Base-by-base conservation (phyloP, 2,113 vertebrate species). In the Toxotes jaculatrix region DNA sequence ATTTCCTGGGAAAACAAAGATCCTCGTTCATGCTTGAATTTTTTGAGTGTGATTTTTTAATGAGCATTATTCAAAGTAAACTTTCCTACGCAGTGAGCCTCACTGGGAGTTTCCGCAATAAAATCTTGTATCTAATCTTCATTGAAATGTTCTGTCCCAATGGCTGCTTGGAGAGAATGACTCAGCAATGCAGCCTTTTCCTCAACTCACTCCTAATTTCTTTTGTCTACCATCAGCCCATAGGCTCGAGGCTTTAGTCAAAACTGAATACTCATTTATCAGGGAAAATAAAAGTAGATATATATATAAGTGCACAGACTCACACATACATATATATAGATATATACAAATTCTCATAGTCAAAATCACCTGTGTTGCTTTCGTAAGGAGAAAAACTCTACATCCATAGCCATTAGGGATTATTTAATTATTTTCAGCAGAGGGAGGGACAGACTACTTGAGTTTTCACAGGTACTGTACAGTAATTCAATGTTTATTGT, bases 31-130 rank as follows among this genome's bases (percentile, higher is more conserved):
- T 62, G 62, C 73, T 78, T 61, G 34, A 66, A 51, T 74, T 71
- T 47, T 57, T n/a, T 77, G 8, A 56, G 27, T 1, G 9, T 60
- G 57, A 56, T 85, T 74, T 85, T 83, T 83, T 85, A 84, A 92
- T 77, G 71, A 84, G 82, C 43, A 13, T 38, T 72, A 90, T 79
- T 80, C 79, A 88, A 86, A 91, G 80, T 82, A 74, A 83, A 79
- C 70, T 72, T 65, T 64, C 63, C 16, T 57, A 63, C 78, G 59
- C 68, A 60, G 71, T 67, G 53, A 88, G 75, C 31, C 78, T 87
- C 27, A 3, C 74, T 74, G 66, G 72, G 77, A 91, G 76, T 56
- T 66, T 88, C 66, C 64, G 16, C 62, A 57, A 60, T 55, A 53
- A 87, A 82, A 82, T 80, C 32, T 65, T 42, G 4, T 62, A 38